These are phyloP conservation scores for Elaeidobius kamerunicus DNA, from an alignment of 2,888 invertebrate genomes.

Conservation along the genomic window DNA sequence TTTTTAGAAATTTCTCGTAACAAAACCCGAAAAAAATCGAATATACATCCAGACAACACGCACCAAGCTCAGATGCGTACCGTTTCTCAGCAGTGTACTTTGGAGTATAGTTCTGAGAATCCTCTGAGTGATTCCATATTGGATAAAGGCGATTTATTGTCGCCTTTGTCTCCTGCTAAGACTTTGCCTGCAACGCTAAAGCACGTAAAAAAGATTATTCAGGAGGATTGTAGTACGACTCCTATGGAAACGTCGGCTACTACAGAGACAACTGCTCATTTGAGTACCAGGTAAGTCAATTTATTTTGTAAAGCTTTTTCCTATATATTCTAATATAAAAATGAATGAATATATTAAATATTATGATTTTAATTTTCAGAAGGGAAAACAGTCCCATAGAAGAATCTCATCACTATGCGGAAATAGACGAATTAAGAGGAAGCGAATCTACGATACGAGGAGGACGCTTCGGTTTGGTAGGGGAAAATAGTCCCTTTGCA, in stretches of 20 bases:
- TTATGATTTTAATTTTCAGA: constrained; percentile 7
- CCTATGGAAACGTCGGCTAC: constrained; percentile 24
- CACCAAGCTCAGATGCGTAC: constrained; percentile 52
- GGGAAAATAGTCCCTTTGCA: constrained; percentile 22
- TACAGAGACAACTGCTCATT: constrained; percentile 21
- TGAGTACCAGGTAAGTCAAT: constrained; percentile 20
- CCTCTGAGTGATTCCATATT: constrained; percentile 46
- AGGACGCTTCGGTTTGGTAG: constrained; percentile 23
- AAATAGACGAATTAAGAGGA: constrained; percentile 26
- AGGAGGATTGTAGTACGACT: constrained; percentile 9
- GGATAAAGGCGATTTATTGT: constrained; percentile 34
- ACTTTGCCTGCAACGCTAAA: constrained; percentile 17
- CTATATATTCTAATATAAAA: neutral
- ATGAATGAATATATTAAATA: neutral
- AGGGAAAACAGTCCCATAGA: constrained; percentile 28
- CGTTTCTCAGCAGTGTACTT: constrained; percentile 68
- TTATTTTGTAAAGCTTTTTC: neutral
- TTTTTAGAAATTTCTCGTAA: constrained; percentile 22
- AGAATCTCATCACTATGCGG: constrained; percentile 26
- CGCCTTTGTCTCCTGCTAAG: constrained; percentile 25
- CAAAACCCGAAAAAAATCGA: constrained; percentile 29
- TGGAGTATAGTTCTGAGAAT: constrained; percentile 58
- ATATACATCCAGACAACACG: constrained; percentile 21
- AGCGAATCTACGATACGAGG: constrained; percentile 28
- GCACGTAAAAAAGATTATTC: constrained; percentile 11